A percentile compares a stretch with the other conserved stretches of the same genome.
phyloP scores from a whole-genome alignment of 2,113 vertebrate genomes.

The Percina caprodes region DNA sequence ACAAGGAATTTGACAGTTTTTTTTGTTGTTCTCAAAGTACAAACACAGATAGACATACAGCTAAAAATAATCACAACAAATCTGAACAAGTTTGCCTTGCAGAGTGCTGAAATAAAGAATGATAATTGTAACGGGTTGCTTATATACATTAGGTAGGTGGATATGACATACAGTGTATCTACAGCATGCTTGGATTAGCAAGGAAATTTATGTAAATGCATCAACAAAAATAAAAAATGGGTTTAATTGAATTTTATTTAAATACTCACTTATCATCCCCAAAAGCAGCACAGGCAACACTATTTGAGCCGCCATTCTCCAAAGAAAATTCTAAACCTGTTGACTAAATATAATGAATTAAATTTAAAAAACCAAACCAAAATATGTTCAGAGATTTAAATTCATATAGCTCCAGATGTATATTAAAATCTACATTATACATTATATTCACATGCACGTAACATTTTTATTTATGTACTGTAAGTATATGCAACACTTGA shows the following conservation, averaged over 20 bases:
- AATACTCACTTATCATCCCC: slow-evolving; percentile 35
- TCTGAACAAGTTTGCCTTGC: too few species aligned
- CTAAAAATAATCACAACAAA: too few species aligned
- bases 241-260: neutral
- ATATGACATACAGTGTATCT: too few species aligned
- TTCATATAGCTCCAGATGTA: neutral
- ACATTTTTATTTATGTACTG: neutral
- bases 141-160: too few species aligned
- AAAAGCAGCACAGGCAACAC: slow-evolving; percentile 26
- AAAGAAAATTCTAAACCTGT: slow-evolving; percentile 1
- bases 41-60: too few species aligned
- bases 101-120: too few species aligned
- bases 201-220: neutral
- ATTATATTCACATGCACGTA: neutral
- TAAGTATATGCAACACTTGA: neutral
- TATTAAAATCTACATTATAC: neutral
- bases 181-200: too few species aligned
- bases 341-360: neutral
- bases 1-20: too few species aligned
- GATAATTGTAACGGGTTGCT: too few species aligned
- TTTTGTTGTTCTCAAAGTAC: too few species aligned
- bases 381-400: neutral
- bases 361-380: neutral
- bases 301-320: slow-evolving; percentile 11
- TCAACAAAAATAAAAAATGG: neutral